Evolutionary conservation across 2,888 invertebrate species (phyloP), one percentile per base, ranked within the genome.

Genomic region (Stomorhina lunata): DNA sequence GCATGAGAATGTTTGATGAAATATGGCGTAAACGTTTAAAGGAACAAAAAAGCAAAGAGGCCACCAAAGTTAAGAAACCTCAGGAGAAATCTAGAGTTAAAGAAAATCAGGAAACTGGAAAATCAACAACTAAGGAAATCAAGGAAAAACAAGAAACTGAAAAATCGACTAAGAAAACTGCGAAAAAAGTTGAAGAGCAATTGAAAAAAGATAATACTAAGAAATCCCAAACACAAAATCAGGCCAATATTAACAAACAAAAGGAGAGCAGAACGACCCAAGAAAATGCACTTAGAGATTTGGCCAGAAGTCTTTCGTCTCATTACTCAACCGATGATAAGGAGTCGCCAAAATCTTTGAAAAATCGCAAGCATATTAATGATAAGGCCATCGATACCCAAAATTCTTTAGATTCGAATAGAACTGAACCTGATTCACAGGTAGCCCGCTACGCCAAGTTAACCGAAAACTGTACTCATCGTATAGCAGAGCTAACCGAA

Each of bases 401-500:
- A 50, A 32, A 50, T 0, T 40, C 76, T 1, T 68, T 57, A 22
- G 79, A 76, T 4, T 48, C 53, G 1, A 71, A 50, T 20, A 71
- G 79, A 75, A 27, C 20, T 0, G 81, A 73, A 29, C 32, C 76
- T 4, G 80, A 83, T 65, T 34, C 76, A 2, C 84, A 87, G 34
- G 86, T 88, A 22, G 87, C 86, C 12, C 92, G 92, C 53, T 93
- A 92, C 76, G 91, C 92, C 0, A 90, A 92, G 83, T 90, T 93
- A 12, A 92, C 93, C 0, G 92, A 92, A 53, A 92, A 91, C 53
- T 93, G 93, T 71, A 92, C 92, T 0, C 92, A 93, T 81, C 91
- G 93, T 78, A 94, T 94, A 55, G 92, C 92, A 1, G 92, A 93
- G 76, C 87, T 94, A 5, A 92, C 92, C 0, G 92, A 92, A 9